These are phyloP conservation scores for Glaucomys volans DNA, from an alignment of 2,113 vertebrate genomes.

Conservation along the genomic window DNA sequence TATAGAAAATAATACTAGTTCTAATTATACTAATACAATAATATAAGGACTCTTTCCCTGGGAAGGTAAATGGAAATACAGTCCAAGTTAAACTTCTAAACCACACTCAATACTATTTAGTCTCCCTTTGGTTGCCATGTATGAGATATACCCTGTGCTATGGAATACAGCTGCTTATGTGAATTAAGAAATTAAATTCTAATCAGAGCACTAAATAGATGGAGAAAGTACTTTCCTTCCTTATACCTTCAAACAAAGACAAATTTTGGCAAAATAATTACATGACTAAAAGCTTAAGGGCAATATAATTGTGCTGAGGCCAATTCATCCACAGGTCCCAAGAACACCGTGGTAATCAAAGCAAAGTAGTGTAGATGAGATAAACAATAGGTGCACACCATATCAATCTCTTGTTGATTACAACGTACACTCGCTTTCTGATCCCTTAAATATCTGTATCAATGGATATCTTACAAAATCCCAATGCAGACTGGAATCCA, in stretches of 20 bases:
- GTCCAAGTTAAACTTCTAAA: constrained; percentile 18
- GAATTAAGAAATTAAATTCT: constrained; percentile 43
- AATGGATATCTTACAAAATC: constrained; percentile 45
- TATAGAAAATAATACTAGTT: not conserved
- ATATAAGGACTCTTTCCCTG: constrained; percentile 4
- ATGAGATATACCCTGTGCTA: not conserved
- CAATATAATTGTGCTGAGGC: not conserved
- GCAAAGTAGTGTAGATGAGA: constrained; percentile 14
- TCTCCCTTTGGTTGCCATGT: not conserved
- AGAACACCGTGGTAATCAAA: constrained; percentile 19
- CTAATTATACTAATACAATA: not conserved
- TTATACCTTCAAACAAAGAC: constrained; percentile 29
- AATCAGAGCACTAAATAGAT: constrained; percentile 38
- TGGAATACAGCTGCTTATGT: not conserved
- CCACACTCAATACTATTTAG: not conserved
- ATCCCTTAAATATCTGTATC: not conserved
- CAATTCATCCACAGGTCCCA: not conserved
- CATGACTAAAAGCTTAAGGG: constrained; percentile 34
- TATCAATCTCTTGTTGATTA: constrained; percentile 1
- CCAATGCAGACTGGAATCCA: not conserved
- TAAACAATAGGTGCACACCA: not conserved
- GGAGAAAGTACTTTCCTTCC: constrained; percentile 24
- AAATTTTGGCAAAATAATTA: constrained; percentile 59
- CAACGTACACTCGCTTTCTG: not conserved
- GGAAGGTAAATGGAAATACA: not conserved